Evolutionary conservation across 2,888 invertebrate genomes (phyloP).

Genomic region (Caenorhabditis uteleia): DNA sequence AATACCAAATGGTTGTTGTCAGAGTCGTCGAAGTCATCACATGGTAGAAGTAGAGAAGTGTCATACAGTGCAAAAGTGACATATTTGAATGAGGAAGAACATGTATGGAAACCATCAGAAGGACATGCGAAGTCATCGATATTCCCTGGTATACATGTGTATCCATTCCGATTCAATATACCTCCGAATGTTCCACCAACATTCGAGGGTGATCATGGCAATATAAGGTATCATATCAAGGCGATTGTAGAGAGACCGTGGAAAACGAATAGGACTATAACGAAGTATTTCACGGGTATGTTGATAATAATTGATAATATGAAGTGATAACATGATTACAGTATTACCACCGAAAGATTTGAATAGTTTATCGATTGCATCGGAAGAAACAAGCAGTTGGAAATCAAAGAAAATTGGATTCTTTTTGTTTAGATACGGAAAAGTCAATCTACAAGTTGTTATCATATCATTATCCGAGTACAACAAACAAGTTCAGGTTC

Average conservation of each 20-base stretch:
- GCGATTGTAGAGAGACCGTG: constrained; percentile 37
- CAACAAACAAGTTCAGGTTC: constrained; percentile 15
- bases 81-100: constrained; percentile 24
- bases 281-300: constrained; percentile 8
- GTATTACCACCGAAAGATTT: constrained; percentile 23
- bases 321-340: not conserved
- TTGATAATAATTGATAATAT: not conserved
- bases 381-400: constrained; percentile 20
- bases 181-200: constrained; percentile 25
- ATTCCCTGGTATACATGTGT: constrained; percentile 33
- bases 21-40: constrained; percentile 19
- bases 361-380: constrained; percentile 12
- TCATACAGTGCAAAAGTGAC: constrained; percentile 31
- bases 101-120: constrained; percentile 36
- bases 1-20: constrained; percentile 37
- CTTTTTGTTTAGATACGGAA: constrained; percentile 30
- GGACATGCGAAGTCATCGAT: constrained; percentile 36
- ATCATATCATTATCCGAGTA: not conserved
- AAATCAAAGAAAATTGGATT: constrained; percentile 38
- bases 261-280: constrained; percentile 36
- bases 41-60: constrained; percentile 35
- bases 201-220: constrained; percentile 36
- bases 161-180: constrained; percentile 31
- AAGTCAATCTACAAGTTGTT: constrained; percentile 30
- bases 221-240: constrained; percentile 30